Evolutionary conservation across 1,140 invertebrate species (phyloP), one percentile per base, ranked within the genome.

Genomic region (Cotesia chilonis): DNA sequence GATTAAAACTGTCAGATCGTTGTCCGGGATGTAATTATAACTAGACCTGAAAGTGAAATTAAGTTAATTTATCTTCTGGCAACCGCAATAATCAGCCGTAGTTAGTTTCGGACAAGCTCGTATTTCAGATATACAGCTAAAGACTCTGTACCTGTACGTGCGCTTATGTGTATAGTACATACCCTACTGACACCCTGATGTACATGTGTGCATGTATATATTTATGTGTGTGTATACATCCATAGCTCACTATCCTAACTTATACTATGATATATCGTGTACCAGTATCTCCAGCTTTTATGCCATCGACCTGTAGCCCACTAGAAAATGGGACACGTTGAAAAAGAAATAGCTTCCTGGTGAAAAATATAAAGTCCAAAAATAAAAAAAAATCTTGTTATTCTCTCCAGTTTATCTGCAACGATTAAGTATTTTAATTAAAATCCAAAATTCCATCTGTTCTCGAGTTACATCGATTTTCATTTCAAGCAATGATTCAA

Each of bases 41-140:
- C 64, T 71, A 75, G 65, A 71, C 71, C 73, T 59, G 51, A 4
- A 60, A 67, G 71, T 76, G 73, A 77, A 78, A 80, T 81, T 80
- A 79, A 79, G 73, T 75, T 70, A 78, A 78, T 80, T 78, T 80
- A 81, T 81, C 79, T 79, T 71, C 71, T 55, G 69, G 4, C 54
- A n/a, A 61, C 64, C 74, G 77, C 79, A 78, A 80, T 82, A 80
- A 82, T 82, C 78, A 78, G 78, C 63, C 72, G 74, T 77, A 71
- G 80, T 82, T 79, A 80, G 76, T 77, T 71, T 68, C 75, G 55
- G 64, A 67, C 51, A 38, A 55, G 64, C n/a, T 72, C 70, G 55
- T 60, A 64, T 72, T 72, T 72, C 70, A 67, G 63, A 72, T 55
- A 41, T 59, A 41, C 61, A 38, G 51, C 4, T 17, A 36, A 36